Percentiles rank a stretch among this genome's conserved stretches.
These are phyloP conservation scores for Macheiramphus alcinus DNA, from an alignment of 2,113 vertebrate genomes.

Conservation along the genomic window DNA sequence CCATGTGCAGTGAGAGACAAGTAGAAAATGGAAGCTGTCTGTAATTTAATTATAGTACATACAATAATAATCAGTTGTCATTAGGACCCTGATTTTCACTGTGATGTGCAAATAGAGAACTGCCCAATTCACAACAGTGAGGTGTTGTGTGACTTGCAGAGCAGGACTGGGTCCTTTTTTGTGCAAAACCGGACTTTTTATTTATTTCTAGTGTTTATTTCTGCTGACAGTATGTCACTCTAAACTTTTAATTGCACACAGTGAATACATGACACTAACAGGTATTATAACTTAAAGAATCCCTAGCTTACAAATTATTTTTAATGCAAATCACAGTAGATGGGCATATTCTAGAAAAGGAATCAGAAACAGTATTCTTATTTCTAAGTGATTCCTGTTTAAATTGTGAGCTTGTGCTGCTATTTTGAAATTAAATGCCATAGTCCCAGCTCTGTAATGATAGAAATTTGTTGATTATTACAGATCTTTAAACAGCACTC, in stretches of 20 bases:
- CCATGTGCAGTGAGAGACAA: background rate
- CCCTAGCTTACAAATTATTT: background rate
- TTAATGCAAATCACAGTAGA: background rate
- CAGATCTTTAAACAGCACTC: slow-evolving; percentile 11
- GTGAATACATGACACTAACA: background rate
- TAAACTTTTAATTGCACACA: background rate
- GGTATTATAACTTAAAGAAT: background rate
- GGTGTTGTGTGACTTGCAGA: background rate
- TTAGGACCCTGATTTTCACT: background rate
- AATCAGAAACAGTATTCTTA: background rate
- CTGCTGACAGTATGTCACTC: background rate
- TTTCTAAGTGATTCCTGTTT: background rate
- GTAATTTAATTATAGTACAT: slow-evolving; percentile 33
- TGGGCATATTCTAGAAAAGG: background rate
- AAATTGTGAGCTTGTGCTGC: background rate
- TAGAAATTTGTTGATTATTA: slow-evolving; percentile 19
- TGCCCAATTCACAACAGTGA: background rate
- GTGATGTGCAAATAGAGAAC: background rate
- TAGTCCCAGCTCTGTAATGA: background rate
- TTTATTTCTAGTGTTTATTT: background rate
- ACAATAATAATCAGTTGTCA: slow-evolving; percentile 39
- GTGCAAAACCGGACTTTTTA: background rate
- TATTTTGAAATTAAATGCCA: background rate
- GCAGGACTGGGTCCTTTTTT: background rate
- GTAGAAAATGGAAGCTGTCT: slow-evolving; percentile 33